phyloP scores from a whole-genome alignment of 2,888 invertebrate species.

The Oxytorus armatus region DNA sequence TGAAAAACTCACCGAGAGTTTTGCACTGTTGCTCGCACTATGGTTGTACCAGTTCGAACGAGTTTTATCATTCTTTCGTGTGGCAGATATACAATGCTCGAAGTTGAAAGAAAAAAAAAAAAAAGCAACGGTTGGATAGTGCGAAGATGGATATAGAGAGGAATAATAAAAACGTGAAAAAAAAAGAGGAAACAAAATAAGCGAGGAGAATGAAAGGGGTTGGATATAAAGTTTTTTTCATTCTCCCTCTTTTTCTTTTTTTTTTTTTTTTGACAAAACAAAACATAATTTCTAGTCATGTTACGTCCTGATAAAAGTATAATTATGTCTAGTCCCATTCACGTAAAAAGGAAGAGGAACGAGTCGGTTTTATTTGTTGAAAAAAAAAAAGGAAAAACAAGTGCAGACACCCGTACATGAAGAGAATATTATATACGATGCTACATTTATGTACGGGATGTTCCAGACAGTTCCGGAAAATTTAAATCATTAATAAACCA shows the following conservation, averaged over 20 bases:
- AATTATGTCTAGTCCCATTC: slow-evolving; percentile 56
- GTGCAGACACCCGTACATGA: not conserved
- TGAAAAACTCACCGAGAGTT: slow-evolving; percentile 11
- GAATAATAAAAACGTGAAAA: slow-evolving; percentile 5
- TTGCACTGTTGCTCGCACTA: not conserved
- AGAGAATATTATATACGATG: too few relatives aligned
- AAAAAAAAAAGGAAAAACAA: not conserved
- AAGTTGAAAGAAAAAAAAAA: slow-evolving; percentile 35
- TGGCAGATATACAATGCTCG: slow-evolving; percentile 12
- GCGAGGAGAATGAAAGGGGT: slow-evolving; percentile 23
- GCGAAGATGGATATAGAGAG: not conserved
- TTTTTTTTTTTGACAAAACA: not conserved
- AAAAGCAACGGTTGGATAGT: not conserved
- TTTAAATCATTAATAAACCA: too few relatives aligned
- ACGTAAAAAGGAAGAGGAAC: not conserved
- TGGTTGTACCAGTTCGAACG: slow-evolving; percentile 12
- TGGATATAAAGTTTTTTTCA: slow-evolving; percentile 7
- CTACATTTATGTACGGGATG: too few relatives aligned
- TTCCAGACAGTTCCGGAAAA: too few relatives aligned
- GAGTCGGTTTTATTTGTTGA: not conserved
- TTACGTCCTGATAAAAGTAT: slow-evolving; percentile 70
- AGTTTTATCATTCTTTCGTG: slow-evolving; percentile 20
- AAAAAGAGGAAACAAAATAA: too few relatives aligned
- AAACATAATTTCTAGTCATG: slow-evolving; percentile 72
- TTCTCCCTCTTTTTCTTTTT: not conserved